Evolutionary conservation across 2,113 vertebrate genomes (phyloP), one percentile per base, ranked within the genome.

Genomic region (Pagrus major): DNA sequence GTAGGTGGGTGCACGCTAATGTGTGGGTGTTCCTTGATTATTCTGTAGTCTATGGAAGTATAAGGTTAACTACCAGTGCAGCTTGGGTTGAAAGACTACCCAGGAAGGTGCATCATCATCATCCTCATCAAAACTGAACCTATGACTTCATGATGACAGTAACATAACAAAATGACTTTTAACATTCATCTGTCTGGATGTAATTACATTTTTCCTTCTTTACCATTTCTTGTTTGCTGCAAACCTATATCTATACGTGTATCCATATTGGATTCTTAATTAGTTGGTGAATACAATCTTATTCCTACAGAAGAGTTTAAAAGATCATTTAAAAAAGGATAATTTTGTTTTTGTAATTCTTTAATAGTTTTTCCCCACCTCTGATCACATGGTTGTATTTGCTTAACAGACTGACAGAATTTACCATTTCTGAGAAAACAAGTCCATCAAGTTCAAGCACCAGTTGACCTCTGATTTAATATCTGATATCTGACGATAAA

Each of bases 1-100:
- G 67, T 39, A 52, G 1, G 47, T 44, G 47, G 2, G 51, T 58
- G 61, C 29, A 2, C 7, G 10, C 49, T 42, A 18, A 56, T 74
- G 68, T 74, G 60, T 86, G 73, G 63, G 84, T 85, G 72, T 87
- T 87, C 68, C 74, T 71, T 91, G 82, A 88, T 88, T 87, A 76
- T 46, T 6, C 23, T 72, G 67, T 49, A 73, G 66, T 76, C 64
- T 73, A 15, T 76, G 49, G 71, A 83, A 74, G 83, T 84, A 86
- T 83, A 78, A 81, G 88, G 79, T 87, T 89, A 81, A 85, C 72
- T 80, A 86, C 46, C 46, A 68, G 54, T 51, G 73, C 66, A 55
- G 44, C 70, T 37, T 37, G 39, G 31, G 8, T 49, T 76, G 79
- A 71, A 74, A 88, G 77, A 85, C 76, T 70, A 74, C 84, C 79